Evolutionary conservation across 2,888 invertebrate genomes (phyloP).

Genomic region (Nomada ruficornis): DNA sequence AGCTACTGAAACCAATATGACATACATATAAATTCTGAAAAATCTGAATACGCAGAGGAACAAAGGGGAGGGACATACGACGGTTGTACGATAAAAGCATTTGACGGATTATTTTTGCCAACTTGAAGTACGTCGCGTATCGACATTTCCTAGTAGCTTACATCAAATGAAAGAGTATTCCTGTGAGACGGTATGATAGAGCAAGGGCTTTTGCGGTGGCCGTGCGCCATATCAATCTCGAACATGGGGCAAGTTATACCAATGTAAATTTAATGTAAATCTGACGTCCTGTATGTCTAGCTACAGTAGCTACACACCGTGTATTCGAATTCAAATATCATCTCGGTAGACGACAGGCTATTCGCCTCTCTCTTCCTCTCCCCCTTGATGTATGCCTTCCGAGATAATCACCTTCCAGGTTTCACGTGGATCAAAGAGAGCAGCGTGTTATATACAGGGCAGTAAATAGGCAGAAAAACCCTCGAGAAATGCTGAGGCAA

Average conservation of each 20-base stretch:
- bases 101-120: background rate
- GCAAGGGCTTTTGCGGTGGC: background rate
- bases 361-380: background rate
- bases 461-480: constrained; percentile 29
- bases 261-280: constrained; percentile 69
- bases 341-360: constrained; percentile 19
- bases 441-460: background rate
- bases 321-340: constrained; percentile 59
- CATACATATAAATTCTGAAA: too few relatives aligned
- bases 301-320: background rate
- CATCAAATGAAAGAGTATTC: constrained; percentile 33
- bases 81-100: background rate
- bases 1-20: background rate
- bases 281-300: constrained; percentile 49
- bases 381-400: constrained; percentile 20
- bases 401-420: constrained; percentile 51
- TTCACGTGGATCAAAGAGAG: constrained; percentile 35
- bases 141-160: constrained; percentile 7
- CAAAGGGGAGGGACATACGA: background rate
- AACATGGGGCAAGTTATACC: constrained; percentile 51
- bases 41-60: background rate
- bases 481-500: constrained; percentile 37
- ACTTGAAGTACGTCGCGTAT: background rate
- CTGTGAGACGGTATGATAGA: constrained; percentile 10
- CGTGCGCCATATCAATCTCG: constrained; percentile 47